Conservation (phyloP, 2,888 invertebrate genomes). For the Cosmorhoe ocellata region DNA sequence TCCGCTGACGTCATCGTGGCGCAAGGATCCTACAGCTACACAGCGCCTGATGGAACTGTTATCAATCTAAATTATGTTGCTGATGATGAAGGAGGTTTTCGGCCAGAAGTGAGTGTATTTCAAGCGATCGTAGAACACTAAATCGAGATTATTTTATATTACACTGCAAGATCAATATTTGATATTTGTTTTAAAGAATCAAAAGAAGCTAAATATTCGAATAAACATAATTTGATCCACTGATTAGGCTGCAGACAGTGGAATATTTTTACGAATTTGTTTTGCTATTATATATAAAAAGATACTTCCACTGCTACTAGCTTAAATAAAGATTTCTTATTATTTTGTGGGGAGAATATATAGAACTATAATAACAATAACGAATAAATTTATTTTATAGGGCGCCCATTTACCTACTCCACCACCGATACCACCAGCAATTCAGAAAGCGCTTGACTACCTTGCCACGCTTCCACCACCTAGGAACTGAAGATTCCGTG, state of each 20-base stretch:
- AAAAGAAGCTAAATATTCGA: too few relatives aligned
- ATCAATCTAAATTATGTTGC: conserved; percentile 87
- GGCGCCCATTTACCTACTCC: conserved; percentile 89
- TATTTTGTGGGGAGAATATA: too few relatives aligned
- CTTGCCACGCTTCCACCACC: conserved; percentile 85
- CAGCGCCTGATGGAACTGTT: conserved; percentile 86
- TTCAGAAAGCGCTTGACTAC: conserved; percentile 88
- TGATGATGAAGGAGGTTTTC: conserved; percentile 87
- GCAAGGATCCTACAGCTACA: conserved; percentile 86
- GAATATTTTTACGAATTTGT: not conserved
- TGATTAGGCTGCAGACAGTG: conserved; percentile 6
- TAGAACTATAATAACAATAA: too few relatives aligned
- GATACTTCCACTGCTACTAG: too few relatives aligned
- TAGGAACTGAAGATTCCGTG: conserved; percentile 46
- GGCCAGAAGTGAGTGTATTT: conserved; percentile 59
- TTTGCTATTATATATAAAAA: too few relatives aligned
- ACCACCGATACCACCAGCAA: conserved; percentile 89
- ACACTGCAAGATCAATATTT: too few relatives aligned
- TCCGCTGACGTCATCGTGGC: conserved; percentile 85
- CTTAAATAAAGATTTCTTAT: too few relatives aligned
- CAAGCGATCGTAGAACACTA: too few relatives aligned
- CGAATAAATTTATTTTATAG: too few relatives aligned
- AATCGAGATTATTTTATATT: too few relatives aligned
- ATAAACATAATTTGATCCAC: too few relatives aligned
- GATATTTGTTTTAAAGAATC: too few relatives aligned